These are phyloP conservation scores for Xyrichtys novacula DNA, from an alignment of 2,797 vertebrate genomes.

Conservation along the genomic window DNA sequence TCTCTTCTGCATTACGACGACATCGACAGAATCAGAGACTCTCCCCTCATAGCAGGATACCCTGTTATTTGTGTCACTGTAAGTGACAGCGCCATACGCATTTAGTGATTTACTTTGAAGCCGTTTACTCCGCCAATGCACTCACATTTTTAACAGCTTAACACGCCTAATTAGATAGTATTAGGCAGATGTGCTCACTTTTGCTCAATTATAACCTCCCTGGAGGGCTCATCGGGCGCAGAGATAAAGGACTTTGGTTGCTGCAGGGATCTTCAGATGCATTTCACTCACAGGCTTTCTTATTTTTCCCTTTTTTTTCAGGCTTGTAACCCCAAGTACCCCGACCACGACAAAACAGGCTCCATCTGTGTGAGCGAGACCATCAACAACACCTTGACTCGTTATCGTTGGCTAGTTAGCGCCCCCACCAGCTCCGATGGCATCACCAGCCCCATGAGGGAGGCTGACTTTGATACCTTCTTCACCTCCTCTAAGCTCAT, in stretches of 20 bases:
- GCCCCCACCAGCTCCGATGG: slow-evolving; percentile 91
- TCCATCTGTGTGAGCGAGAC: slow-evolving; percentile 93
- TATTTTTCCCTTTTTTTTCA: slow-evolving; percentile 60
- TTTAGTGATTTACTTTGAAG: slow-evolving; percentile 8
- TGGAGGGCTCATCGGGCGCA: slow-evolving; percentile 7
- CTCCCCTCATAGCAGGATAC: slow-evolving; percentile 89
- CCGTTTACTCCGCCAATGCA: slow-evolving; percentile 23
- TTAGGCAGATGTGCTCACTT: slow-evolving; percentile 26
- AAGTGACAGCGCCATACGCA: slow-evolving; percentile 32
- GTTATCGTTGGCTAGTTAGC: slow-evolving; percentile 94
- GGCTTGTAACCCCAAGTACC: slow-evolving; percentile 95
- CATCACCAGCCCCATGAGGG: slow-evolving; percentile 94
- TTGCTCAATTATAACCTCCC: slow-evolving; percentile 21
- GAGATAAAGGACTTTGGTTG: slow-evolving; percentile 16
- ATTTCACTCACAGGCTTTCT: neutral
- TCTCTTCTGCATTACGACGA: slow-evolving; percentile 93
- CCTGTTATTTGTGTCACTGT: slow-evolving; percentile 96
- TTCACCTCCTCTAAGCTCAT: slow-evolving; percentile 96
- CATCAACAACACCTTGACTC: slow-evolving; percentile 94
- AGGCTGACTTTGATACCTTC: slow-evolving; percentile 95
- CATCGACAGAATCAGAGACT: slow-evolving; percentile 76
- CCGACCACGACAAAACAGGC: slow-evolving; percentile 93
- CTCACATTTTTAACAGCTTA: slow-evolving; percentile 19
- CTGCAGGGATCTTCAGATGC: neutral
- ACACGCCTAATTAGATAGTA: slow-evolving; percentile 27